These are phyloP conservation scores for Anoplophora glabripennis DNA, from an alignment of 1,140 invertebrate species.

Conservation along the genomic window DNA sequence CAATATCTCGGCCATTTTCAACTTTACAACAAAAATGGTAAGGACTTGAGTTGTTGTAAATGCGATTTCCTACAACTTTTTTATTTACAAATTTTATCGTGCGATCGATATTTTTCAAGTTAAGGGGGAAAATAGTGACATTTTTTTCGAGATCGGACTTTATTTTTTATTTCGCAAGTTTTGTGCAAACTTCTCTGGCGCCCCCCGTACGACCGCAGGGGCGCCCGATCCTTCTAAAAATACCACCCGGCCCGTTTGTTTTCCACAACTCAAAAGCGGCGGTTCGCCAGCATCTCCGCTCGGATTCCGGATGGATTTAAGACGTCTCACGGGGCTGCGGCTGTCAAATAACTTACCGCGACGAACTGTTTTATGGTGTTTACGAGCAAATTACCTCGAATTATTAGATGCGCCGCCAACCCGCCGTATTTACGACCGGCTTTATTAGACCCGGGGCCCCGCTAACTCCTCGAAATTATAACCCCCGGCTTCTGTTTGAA, in stretches of 20 bases:
- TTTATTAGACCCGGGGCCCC: slow-evolving; percentile 30
- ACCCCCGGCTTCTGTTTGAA: slow-evolving; percentile 22
- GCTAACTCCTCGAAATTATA: slow-evolving; percentile 25
- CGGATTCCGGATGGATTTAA: slow-evolving; percentile 26
- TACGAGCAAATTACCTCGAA: slow-evolving; percentile 39
- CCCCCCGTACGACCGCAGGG: too few species aligned
- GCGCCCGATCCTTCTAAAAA: slow-evolving; percentile 17
- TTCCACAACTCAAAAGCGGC: slow-evolving; percentile 16
- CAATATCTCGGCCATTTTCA: too few species aligned
- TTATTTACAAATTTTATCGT: too few species aligned
- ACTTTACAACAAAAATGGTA: too few species aligned
- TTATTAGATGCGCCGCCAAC: slow-evolving; percentile 31
- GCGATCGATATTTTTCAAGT: too few species aligned
- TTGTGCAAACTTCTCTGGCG: too few species aligned
- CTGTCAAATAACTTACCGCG: slow-evolving; percentile 30
- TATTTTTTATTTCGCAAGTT: too few species aligned
- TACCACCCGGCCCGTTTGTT: slow-evolving; percentile 13
- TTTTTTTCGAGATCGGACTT: too few species aligned
- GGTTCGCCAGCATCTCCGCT: slow-evolving; percentile 22
- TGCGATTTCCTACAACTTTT: too few species aligned
- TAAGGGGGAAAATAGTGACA: too few species aligned
- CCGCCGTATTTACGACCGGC: slow-evolving; percentile 33
- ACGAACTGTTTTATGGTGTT: slow-evolving; percentile 41
- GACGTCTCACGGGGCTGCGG: slow-evolving; percentile 25
- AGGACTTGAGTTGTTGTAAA: too few species aligned